Base-by-base conservation (phyloP, 2,797 vertebrate species). In the Pristis pectinata region DNA sequence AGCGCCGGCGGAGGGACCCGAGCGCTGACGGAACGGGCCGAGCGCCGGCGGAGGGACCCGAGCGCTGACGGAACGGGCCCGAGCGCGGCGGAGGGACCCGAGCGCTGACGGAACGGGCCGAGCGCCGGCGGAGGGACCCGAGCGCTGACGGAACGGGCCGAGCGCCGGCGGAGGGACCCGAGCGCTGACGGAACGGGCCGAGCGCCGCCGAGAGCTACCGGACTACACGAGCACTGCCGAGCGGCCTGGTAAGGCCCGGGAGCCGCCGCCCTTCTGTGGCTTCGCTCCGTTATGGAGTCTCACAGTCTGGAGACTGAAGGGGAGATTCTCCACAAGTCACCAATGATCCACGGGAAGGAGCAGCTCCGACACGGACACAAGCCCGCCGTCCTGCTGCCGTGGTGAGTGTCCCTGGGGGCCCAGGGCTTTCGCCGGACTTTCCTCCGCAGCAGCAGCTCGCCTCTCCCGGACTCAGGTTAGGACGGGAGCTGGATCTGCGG, bases 291-390 rank as follows among this genome's bases (percentile, higher is more conserved):
- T 3, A 92, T 92, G 89, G 89, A 92, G 89, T 7, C 89, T 24
- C 89, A 92, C 89, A 92, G 59, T 4, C n/a, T 92, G 89, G 89
- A 92, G 89, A 92, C 89, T n/a, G 89, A 92, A 41, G 89, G 15
- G 89, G 89, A 92, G 89, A 92, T 92, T 1, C 89, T 92, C 1
- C 89, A 92, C 61, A 92, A 92, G 22, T 92, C 89, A 34, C 89
- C 89, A n/a, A 92, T 92, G 89, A 92, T 92, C 61, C 89, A 92
- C 59, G 89, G 89, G 15, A 92, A 92, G 37, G 89, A 92, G 89
- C 89, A 92, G 89, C 89, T 92, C 34, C 59, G 89, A 4, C 89
- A 37, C 59, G 89, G 89, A 1, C 89, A 92, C 89, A 92, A 92
- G 27, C 59, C 89, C 61, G 61, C 89, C n/a, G 64, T 92, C 59